Base-by-base conservation (phyloP, 1,140 invertebrate genomes). In the Luehdorfia chinensis region DNA sequence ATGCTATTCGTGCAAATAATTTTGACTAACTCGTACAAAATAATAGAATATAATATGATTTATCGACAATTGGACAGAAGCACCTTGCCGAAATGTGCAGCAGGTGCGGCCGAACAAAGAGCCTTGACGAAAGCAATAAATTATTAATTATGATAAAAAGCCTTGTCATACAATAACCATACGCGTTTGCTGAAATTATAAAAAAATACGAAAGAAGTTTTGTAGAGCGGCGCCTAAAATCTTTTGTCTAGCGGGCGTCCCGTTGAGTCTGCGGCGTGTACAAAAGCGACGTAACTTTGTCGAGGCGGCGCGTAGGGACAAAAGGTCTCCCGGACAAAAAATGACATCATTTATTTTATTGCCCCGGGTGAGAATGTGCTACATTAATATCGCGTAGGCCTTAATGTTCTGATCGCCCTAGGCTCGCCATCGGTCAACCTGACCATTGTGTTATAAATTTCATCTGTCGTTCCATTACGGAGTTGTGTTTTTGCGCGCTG, bases 341-440 rank as follows among this genome's bases (percentile, higher is more conserved):
- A 85, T 85, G 77, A 83, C 81, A 83, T 85, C 81, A 85, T 85
- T 85, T 83, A 85, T 85, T 85, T 85, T 83, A 85, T 85, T 85
- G 75, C 75, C 57, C 58, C 71, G 77, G 75, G 74, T 78, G 77
- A 77, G 77, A 85, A 83, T 84, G 67, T 71, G 70, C 52, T 68
- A 76, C 72, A 83, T 83, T 85, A 85, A 83, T 85, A 81, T 83
- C 68, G 71, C 64, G 72, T 72, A 74, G 75, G 63, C 68, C 69
- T 68, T 75, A 79, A 84, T 80, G 72, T 66, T 65, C 58, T 55
- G 59, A 78, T 73, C 76, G 78, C 78, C 74, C 68, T 75, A 69
- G 78, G 78, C 69, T 47, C 46, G 52, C 59, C 70, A 79, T 84
- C 64, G 66, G 68, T 81, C 76, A 75, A 62, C 56, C 64, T 61